These are phyloP conservation scores for Tachysurus fulvidraco DNA, from an alignment of 2,113 vertebrate species.

Conservation along the genomic window DNA sequence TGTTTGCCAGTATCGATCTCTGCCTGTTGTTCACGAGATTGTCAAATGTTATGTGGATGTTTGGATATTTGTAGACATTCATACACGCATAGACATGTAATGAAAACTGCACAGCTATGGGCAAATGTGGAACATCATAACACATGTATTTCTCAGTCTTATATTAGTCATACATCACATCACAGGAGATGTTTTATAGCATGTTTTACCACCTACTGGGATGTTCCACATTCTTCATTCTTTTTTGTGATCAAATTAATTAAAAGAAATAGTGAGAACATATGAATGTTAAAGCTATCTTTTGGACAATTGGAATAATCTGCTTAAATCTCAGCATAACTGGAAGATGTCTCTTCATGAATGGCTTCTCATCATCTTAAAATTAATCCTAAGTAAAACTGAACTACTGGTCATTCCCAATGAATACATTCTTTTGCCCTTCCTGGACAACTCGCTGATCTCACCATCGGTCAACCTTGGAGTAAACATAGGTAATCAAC, in stretches of 20 bases:
- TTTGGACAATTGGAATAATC: not conserved
- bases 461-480: no score
- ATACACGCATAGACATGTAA: not conserved
- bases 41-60: not conserved
- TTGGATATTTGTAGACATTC: not conserved
- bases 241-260: not conserved
- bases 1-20: no score
- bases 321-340: no score
- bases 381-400: no score
- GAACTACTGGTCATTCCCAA: no score
- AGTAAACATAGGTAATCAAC: no score
- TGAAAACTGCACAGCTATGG: not conserved
- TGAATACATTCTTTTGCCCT: no score
- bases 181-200: not conserved
- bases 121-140: not conserved
- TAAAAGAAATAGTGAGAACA: not conserved
- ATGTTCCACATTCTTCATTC: not conserved
- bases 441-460: no score
- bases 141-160: not conserved
- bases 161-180: not conserved
- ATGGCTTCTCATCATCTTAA: no score
- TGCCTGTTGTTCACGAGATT: no score
- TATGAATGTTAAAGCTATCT: not conserved
- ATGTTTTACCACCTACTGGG: not conserved
- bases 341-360: no score